These are phyloP conservation scores for Thalpophila matura DNA, from an alignment of 2,888 invertebrate species.

Conservation along the genomic window DNA sequence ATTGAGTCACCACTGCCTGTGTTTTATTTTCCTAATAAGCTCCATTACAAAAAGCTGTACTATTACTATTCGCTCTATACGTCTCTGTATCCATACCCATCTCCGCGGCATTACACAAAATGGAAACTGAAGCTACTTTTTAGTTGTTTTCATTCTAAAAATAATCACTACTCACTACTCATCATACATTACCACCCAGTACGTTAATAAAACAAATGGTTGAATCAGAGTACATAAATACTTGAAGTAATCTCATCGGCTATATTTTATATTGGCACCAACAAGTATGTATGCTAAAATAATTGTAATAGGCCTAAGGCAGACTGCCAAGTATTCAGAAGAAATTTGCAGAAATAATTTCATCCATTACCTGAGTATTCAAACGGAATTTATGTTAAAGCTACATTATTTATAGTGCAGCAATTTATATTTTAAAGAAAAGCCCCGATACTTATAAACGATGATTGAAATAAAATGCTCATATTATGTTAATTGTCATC, in stretches of 20 bases:
- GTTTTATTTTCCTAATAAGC: no score
- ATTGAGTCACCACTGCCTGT: no score
- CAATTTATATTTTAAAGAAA: no score
- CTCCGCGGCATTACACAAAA: background rate
- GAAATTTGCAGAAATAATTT: conserved; percentile 14
- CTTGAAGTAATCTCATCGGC: conserved; percentile 10
- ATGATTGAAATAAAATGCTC: no score
- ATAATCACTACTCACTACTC: conserved; percentile 14
- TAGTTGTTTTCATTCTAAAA: conserved; percentile 24
- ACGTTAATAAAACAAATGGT: background rate
- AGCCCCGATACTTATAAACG: no score
- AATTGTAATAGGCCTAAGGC: conserved; percentile 21
- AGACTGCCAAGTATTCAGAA: conserved; percentile 27
- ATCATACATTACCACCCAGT: conserved; percentile 3
- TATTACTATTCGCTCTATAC: no score
- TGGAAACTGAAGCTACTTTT: conserved; percentile 7
- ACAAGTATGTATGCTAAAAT: conserved; percentile 12
- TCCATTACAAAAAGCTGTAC: no score
- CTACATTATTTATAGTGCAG: no score
- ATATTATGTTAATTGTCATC: no score
- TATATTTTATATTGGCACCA: conserved; percentile 19
- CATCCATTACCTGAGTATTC: conserved; percentile 4
- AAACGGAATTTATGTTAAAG: conserved; percentile 3
- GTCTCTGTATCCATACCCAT: background rate
- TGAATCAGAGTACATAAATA: conserved; percentile 28